Base-by-base conservation (phyloP, 2,797 vertebrate species). In the Diceros bicornis region DNA sequence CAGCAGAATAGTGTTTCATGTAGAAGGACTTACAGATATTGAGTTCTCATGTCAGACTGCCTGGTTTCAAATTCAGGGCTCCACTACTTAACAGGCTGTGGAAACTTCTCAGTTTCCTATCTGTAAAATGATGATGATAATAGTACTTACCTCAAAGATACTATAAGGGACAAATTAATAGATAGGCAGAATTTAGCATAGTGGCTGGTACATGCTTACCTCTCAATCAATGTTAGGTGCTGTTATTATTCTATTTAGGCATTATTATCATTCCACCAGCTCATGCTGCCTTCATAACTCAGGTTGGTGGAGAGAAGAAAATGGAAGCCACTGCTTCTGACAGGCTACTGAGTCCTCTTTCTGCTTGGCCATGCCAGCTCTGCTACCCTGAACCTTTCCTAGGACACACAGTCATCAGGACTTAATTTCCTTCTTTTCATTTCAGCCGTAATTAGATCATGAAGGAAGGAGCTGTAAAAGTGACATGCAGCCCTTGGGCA, bases 341-440 rank as follows among this genome's bases (percentile, higher is more conserved):
- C 37, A 18, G 52, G 34, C 6, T 20, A 27, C 10, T 21, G 52
- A 29, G 10, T 68, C 29, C 57, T 81, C 52, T 47, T 6, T 79
- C 37, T 89, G 29, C 59, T 47, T 7, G 4, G 16, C 32, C 27
- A 11, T 3, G 1, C 4, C 14, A 16, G 47, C 29, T 89, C 16
- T 47, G 25, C 23, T 16, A 6, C 23, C 32, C 27, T 77, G 64
- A 57, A 4, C 72, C 72, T 74, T 81, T 77, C 34, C 50, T 52
- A 21, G 34, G 61, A 90, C 37, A 71, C 2, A 29, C 0, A 13
- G 23, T 78, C 91, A 16, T 59, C 52, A 71, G 32, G 17, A 62
- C 34, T 47, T 89, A 25, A 93, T 94, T 62, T 62, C 12, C 52
- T 85, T 57, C 66, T 78, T 79, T 96, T 55, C 50, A 10, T 82